Conservation (phyloP, 2,113 vertebrate species). For the Sprattus sprattus region DNA sequence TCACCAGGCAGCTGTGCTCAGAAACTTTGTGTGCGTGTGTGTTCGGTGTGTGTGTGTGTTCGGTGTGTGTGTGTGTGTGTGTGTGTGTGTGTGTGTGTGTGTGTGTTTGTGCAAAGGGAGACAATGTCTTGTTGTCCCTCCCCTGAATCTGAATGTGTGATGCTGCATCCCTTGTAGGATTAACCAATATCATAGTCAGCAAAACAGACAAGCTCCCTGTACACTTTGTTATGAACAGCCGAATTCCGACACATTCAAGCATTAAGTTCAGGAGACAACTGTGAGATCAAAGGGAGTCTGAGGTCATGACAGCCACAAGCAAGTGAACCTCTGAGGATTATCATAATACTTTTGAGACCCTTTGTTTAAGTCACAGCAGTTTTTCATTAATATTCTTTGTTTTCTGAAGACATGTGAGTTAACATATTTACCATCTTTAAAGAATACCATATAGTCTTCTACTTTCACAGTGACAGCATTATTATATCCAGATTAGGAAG, state of each 20-base stretch:
- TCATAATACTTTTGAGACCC: neutral
- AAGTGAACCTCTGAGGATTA: neutral
- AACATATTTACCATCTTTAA: neutral
- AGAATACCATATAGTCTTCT: neutral
- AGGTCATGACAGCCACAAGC: neutral
- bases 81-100: neutral
- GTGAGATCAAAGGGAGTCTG: neutral
- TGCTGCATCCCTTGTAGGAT: neutral
- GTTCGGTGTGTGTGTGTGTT: neutral
- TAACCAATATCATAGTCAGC: neutral
- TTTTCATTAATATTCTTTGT: neutral
- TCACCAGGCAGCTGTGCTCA: conserved; percentile 37
- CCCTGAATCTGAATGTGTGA: neutral
- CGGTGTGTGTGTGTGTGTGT: neutral
- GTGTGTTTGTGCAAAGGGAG: neutral
- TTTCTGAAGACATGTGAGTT: neutral
- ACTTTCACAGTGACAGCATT: neutral
- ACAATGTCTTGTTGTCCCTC: neutral
- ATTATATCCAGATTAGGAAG: conserved; percentile 33
- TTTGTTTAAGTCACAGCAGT: neutral
- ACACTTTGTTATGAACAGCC: neutral
- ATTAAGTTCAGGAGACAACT: neutral
- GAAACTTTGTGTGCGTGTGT: neutral
- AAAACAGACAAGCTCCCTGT: neutral
- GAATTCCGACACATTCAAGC: neutral